Percentiles rank a stretch among this genome's conserved stretches.
Evolutionary conservation across 2,888 invertebrate genomes (phyloP).

Genomic region (Coenonympha glycerion): DNA sequence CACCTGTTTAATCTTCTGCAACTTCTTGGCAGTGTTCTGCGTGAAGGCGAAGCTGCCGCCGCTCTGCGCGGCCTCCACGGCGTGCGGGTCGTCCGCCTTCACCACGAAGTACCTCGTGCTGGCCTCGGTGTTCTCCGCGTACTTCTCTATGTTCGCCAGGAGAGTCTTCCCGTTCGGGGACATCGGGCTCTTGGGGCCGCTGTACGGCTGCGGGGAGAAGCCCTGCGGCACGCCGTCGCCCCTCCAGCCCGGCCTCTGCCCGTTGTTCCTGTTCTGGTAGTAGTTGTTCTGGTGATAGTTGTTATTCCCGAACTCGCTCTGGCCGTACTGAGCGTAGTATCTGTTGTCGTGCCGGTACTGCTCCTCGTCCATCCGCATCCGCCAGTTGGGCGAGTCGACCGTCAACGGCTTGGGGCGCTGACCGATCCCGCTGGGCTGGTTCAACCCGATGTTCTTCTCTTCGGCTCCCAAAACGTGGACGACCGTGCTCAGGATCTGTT

Average conservation of each 20-base stretch:
- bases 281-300: constrained; percentile 45
- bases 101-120: constrained; percentile 75
- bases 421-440: constrained; percentile 84
- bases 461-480: constrained; percentile 81
- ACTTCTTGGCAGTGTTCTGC: constrained; percentile 77
- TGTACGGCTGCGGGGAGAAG: constrained; percentile 45
- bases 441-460: constrained; percentile 81
- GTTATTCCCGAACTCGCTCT: constrained; percentile 38
- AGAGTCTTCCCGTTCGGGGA: constrained; percentile 56
- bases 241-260: constrained; percentile 44
- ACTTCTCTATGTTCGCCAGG: constrained; percentile 60
- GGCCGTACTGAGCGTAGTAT: constrained; percentile 42
- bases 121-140: constrained; percentile 39
- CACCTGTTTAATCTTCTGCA: constrained; percentile 77
- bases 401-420: constrained; percentile 83
- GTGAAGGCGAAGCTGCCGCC: constrained; percentile 77
- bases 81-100: constrained; percentile 74
- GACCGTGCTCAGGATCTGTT: constrained; percentile 80
- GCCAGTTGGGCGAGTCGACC: constrained; percentile 71
- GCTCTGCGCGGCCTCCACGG: constrained; percentile 74
- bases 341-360: constrained; percentile 44
- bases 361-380: constrained; percentile 46
- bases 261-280: constrained; percentile 44
- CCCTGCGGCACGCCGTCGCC: constrained; percentile 40
- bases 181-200: constrained; percentile 52